Conservation (phyloP, 2,888 invertebrate species). For the Uloborus plumipes region DNA sequence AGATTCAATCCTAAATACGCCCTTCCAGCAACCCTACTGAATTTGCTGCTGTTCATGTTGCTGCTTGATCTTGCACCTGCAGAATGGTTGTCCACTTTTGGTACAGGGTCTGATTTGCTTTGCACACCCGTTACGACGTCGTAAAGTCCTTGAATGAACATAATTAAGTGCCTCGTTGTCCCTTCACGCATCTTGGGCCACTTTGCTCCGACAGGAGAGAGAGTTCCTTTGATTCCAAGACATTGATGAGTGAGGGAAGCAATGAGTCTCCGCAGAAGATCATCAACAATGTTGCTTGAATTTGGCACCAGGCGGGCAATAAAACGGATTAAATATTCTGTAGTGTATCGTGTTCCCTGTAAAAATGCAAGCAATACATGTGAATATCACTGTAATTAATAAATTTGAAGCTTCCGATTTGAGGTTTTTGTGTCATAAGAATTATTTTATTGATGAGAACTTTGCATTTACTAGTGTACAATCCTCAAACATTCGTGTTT, state of each 20-base stretch:
- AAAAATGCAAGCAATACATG: constrained; percentile 67
- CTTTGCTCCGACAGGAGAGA: constrained; percentile 63
- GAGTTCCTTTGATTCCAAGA: constrained; percentile 73
- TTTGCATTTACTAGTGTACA: too few relatives aligned
- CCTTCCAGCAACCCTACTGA: constrained; percentile 58
- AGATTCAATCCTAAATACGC: constrained; percentile 61
- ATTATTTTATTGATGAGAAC: too few relatives aligned
- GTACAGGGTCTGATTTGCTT: constrained; percentile 8
- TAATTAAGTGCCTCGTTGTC: constrained; percentile 62
- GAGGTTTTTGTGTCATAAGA: too few relatives aligned
- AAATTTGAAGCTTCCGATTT: too few relatives aligned
- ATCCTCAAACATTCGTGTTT: too few relatives aligned
- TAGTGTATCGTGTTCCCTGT: constrained; percentile 78
- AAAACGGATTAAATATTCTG: constrained; percentile 82
- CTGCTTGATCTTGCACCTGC: constrained; percentile 19
- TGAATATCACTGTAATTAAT: too few relatives aligned
- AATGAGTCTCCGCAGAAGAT: constrained; percentile 78
- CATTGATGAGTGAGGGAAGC: constrained; percentile 80
- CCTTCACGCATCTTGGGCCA: constrained; percentile 67
- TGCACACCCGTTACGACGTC: constrained; percentile 51
- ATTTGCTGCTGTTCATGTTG: constrained; percentile 40
- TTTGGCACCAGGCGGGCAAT: constrained; percentile 79
- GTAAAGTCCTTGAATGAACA: constrained; percentile 63
- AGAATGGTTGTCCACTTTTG: constrained; percentile 23
- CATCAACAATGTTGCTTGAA: constrained; percentile 76